These are phyloP conservation scores for Sympetrum striolatum DNA, from an alignment of 2,888 invertebrate genomes.

Conservation along the genomic window DNA sequence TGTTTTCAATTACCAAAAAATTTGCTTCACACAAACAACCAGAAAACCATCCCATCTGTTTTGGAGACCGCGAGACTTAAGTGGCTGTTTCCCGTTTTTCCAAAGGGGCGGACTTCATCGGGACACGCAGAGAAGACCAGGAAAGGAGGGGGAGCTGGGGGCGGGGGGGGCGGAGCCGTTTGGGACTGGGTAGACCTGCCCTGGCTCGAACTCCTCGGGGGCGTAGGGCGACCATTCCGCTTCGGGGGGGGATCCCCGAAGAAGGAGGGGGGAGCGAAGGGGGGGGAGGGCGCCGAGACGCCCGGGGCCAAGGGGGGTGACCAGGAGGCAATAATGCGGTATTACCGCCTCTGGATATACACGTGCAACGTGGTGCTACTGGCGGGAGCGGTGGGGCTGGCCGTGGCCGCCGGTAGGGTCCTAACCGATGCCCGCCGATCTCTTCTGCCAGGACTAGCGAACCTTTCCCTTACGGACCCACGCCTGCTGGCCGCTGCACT, in stretches of 20 bases:
- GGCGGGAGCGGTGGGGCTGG: slow-evolving; percentile 81
- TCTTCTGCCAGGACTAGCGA: slow-evolving; percentile 72
- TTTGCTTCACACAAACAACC: no score
- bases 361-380: slow-evolving; percentile 88
- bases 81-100: background rate
- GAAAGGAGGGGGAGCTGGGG: background rate
- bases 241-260: slow-evolving; percentile 35
- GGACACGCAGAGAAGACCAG: slow-evolving; percentile 28
- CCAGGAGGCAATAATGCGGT: slow-evolving; percentile 69
- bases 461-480: slow-evolving; percentile 73
- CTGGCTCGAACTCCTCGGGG: slow-evolving; percentile 27
- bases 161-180: slow-evolving; percentile 24
- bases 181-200: slow-evolving; percentile 35
- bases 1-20: no score
- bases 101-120: slow-evolving; percentile 7
- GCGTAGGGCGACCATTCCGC: slow-evolving; percentile 22
- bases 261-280: slow-evolving; percentile 35
- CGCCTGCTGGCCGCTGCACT: slow-evolving; percentile 85
- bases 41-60: no score
- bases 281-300: slow-evolving; percentile 45
- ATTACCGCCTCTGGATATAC: slow-evolving; percentile 91
- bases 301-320: slow-evolving; percentile 52
- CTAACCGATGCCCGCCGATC: slow-evolving; percentile 59
- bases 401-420: slow-evolving; percentile 71
- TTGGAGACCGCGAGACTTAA: no score